phyloP scores from a whole-genome alignment of 2,797 vertebrate species.

The Scolopax bukidnonensis region DNA sequence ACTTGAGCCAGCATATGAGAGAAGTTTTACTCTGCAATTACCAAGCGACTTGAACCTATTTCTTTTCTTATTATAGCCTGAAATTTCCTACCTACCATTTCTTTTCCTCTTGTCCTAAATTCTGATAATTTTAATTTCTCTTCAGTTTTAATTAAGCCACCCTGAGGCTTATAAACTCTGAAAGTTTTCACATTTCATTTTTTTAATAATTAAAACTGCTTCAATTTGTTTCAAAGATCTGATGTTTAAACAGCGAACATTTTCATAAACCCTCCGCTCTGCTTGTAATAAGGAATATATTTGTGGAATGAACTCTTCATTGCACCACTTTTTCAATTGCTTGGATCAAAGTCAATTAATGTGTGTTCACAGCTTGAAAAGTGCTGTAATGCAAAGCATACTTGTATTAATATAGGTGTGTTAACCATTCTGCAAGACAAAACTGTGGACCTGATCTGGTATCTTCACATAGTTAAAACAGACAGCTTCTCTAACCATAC shows the following conservation, averaged over 20 bases:
- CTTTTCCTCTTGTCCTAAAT: constrained; percentile 14
- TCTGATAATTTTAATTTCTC: constrained; percentile 7
- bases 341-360: constrained; percentile 56
- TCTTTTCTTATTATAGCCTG: constrained; percentile 14
- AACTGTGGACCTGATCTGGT: neutral
- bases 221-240: constrained; percentile 26
- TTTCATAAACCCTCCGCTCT: neutral
- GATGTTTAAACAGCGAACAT: neutral
- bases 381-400: neutral
- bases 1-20: neutral
- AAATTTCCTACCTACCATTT: neutral
- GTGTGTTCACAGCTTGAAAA: constrained; percentile 3
- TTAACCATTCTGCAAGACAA: constrained; percentile 29
- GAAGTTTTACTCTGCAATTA: neutral
- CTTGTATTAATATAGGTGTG: constrained; percentile 16
- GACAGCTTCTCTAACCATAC: neutral
- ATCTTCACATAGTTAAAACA: constrained; percentile 12
- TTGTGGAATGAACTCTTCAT: neutral
- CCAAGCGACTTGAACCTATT: neutral
- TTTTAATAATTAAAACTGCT: constrained; percentile 13
- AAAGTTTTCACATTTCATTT: constrained; percentile 12
- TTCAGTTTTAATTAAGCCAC: constrained; percentile 43
- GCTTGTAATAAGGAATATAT: neutral
- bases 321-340: neutral
- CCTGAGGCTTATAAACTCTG: constrained; percentile 18